Percentiles rank a stretch among this genome's conserved stretches.
These are phyloP conservation scores for Plusia festucae DNA, from an alignment of 2,888 invertebrate species.

Conservation along the genomic window DNA sequence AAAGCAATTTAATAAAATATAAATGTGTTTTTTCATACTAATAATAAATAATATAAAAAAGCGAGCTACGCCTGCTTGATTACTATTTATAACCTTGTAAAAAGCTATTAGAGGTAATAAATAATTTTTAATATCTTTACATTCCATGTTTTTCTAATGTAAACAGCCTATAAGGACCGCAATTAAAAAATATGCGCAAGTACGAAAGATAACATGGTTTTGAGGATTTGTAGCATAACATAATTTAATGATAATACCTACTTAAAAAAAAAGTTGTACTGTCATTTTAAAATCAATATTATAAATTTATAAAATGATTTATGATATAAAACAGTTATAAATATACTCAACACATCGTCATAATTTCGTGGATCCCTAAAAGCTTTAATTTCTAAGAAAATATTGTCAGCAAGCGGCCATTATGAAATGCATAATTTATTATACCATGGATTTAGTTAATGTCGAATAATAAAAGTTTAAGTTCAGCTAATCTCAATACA, in stretches of 20 bases:
- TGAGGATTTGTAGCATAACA: neutral
- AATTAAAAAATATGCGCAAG: neutral
- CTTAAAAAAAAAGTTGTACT: no score
- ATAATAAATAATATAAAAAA: no score
- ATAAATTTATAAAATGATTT: no score
- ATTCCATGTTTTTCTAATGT: constrained; percentile 1
- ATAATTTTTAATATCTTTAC: constrained; percentile 1
- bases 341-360: no score
- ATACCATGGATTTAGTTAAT: no score
- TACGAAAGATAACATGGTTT: neutral
- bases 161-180: constrained; percentile 5
- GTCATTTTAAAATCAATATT: no score
- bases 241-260: no score
- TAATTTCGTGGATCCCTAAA: neutral
- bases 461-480: no score
- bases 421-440: no score
- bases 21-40: no score
- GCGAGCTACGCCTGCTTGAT: neutral
- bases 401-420: neutral
- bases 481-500: neutral
- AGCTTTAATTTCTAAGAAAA: neutral
- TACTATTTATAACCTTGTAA: neutral
- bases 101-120: neutral
- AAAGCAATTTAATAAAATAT: no score
- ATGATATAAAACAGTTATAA: no score